Evolutionary conservation across 2,113 vertebrate species (phyloP).

Genomic region (Tragulus kanchil): DNA sequence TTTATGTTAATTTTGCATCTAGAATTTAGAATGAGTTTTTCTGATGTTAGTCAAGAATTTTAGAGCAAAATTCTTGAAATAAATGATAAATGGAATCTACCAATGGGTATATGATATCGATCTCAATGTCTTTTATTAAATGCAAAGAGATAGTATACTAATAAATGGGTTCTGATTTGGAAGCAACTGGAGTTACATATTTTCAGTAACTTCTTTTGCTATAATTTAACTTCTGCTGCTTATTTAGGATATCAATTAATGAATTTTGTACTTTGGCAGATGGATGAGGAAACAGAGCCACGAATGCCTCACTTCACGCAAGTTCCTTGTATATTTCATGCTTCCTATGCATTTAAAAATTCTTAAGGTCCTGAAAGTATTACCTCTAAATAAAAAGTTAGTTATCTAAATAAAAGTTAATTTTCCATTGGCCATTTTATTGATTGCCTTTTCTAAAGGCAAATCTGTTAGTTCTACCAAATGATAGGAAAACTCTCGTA

Average conservation of each 20-base stretch:
- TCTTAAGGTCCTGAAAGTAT: background rate
- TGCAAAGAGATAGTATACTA: background rate
- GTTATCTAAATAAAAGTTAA: background rate
- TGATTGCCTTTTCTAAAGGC: background rate
- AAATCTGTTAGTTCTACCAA: background rate
- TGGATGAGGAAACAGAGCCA: background rate
- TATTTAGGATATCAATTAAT: background rate
- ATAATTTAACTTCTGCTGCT: background rate
- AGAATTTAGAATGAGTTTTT: slow-evolving; percentile 49
- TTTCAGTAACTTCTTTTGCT: slow-evolving; percentile 23
- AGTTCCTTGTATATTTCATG: background rate
- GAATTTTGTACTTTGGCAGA: slow-evolving; percentile 4
- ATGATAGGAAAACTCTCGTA: background rate
- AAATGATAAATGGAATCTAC: background rate
- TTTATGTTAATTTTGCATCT: background rate
- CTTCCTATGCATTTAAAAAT: slow-evolving; percentile 7
- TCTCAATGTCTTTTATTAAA: background rate
- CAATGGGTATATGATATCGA: background rate
- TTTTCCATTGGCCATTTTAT: background rate
- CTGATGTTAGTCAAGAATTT: background rate
- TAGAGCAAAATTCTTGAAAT: background rate
- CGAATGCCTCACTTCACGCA: background rate
- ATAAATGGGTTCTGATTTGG: slow-evolving; percentile 11
- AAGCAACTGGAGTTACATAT: background rate
- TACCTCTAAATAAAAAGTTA: background rate